A percentile compares a stretch with the other conserved stretches of the same genome.
Evolutionary conservation across 1,140 invertebrate species (phyloP).

Genomic region (Bombus haemorrhoidalis): DNA sequence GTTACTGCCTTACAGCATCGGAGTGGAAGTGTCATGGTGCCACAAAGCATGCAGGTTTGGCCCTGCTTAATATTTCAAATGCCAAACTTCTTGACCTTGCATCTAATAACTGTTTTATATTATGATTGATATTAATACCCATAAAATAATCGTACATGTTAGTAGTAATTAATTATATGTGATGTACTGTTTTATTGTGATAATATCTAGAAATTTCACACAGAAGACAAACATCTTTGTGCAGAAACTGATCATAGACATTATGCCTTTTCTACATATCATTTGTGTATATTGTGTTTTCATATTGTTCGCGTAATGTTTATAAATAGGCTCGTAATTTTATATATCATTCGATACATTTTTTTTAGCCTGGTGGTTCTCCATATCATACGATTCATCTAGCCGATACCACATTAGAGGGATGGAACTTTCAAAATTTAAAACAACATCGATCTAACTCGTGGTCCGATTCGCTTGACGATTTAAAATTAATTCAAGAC

Average conservation of each 20-base stretch:
- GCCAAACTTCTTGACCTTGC: constrained; percentile 28
- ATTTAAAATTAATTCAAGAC: constrained; percentile 83
- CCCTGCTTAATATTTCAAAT: constrained; percentile 27
- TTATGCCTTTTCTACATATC: constrained; percentile 11
- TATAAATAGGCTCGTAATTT: neutral
- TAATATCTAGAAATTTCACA: constrained; percentile 18
- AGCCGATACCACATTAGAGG: constrained; percentile 90
- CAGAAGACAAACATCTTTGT: constrained; percentile 50
- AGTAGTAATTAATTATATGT: constrained; percentile 38
- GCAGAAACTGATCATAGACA: constrained; percentile 47
- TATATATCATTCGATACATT: constrained; percentile 10
- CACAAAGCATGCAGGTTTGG: constrained; percentile 55
- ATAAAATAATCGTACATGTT: constrained; percentile 16
- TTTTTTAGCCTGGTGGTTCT: constrained; percentile 87
- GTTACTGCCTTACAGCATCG: constrained; percentile 58
- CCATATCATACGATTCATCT: constrained; percentile 96
- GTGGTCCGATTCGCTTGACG: constrained; percentile 93
- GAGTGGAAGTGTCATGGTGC: constrained; percentile 54
- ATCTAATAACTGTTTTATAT: constrained; percentile 9
- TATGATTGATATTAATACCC: neutral
- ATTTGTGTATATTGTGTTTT: constrained; percentile 31
- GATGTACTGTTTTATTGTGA: constrained; percentile 44
- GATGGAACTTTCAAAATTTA: constrained; percentile 87
- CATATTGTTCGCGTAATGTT: neutral
- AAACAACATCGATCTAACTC: constrained; percentile 93